These are phyloP conservation scores for Onychomys leucogaster DNA, from an alignment of 2,797 vertebrate species.

Conservation along the genomic window DNA sequence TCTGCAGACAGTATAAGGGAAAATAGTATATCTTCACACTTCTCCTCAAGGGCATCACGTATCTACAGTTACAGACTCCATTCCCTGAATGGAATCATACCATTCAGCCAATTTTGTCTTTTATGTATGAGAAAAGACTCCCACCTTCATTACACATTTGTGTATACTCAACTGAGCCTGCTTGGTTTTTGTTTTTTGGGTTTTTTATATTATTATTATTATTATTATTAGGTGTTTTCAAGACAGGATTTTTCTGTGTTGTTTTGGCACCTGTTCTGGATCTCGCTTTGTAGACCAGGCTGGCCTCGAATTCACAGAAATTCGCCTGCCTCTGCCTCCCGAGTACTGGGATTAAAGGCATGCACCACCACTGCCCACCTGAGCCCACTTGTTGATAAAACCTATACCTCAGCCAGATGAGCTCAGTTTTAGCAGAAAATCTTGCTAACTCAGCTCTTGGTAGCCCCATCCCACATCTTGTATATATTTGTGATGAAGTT, in stretches of 20 bases:
- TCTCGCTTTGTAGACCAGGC: too few relatives aligned
- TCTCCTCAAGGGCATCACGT: neutral
- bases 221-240: too few relatives aligned
- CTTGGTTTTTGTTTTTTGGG: too few relatives aligned
- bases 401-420: neutral
- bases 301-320: too few relatives aligned
- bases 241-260: too few relatives aligned
- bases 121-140: neutral
- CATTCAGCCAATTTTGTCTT: neutral
- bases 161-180: neutral
- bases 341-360: too few relatives aligned
- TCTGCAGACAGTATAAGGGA: neutral
- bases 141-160: neutral
- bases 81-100: neutral
- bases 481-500: neutral
- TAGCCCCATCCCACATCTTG: neutral
- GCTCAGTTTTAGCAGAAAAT: slow-evolving; percentile 4
- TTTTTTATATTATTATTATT: too few relatives aligned
- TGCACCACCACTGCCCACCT: too few relatives aligned
- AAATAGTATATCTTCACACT: neutral
- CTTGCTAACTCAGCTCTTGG: neutral
- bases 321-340: too few relatives aligned
- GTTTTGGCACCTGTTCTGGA: too few relatives aligned
- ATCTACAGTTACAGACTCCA: neutral
- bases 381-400: neutral